These are phyloP conservation scores for Aratinga solstitialis DNA, from an alignment of 2,797 vertebrate genomes.

Conservation along the genomic window DNA sequence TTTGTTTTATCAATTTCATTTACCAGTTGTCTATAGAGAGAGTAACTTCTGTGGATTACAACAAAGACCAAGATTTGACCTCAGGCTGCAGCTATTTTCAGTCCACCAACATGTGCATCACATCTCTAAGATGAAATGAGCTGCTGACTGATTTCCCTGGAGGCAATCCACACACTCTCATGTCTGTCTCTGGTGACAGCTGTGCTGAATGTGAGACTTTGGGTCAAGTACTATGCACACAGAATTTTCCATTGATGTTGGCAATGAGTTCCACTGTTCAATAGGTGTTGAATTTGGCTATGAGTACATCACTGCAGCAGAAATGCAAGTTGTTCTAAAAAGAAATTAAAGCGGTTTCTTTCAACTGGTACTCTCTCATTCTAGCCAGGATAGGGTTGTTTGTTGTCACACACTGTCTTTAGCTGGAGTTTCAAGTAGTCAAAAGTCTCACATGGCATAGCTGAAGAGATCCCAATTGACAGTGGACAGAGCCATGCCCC, in stretches of 20 bases:
- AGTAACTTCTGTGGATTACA: not conserved
- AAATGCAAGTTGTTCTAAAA: not conserved
- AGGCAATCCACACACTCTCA: not conserved
- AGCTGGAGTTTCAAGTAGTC: not conserved
- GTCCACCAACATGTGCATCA: not conserved
- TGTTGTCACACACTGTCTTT: not conserved
- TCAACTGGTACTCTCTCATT: not conserved
- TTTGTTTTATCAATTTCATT: not conserved
- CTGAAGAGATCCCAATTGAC: not conserved
- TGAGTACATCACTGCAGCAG: not conserved
- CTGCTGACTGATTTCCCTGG: not conserved
- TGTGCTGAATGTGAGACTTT: not conserved
- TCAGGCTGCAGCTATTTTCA: not conserved
- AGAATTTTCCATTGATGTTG: not conserved
- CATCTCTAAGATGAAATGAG: accelerated
- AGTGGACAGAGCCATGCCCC: not conserved
- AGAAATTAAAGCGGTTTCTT: not conserved
- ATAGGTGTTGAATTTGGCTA: not conserved
- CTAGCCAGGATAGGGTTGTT: not conserved
- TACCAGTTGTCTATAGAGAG: not conserved
- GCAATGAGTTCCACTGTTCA: not conserved
- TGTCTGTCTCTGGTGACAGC: not conserved
- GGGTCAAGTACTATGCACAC: not conserved
- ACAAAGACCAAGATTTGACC: not conserved
- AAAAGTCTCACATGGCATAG: not conserved